phyloP scores from a whole-genome alignment of 2,888 invertebrate species.

The Phrixothrix hirtus region DNA sequence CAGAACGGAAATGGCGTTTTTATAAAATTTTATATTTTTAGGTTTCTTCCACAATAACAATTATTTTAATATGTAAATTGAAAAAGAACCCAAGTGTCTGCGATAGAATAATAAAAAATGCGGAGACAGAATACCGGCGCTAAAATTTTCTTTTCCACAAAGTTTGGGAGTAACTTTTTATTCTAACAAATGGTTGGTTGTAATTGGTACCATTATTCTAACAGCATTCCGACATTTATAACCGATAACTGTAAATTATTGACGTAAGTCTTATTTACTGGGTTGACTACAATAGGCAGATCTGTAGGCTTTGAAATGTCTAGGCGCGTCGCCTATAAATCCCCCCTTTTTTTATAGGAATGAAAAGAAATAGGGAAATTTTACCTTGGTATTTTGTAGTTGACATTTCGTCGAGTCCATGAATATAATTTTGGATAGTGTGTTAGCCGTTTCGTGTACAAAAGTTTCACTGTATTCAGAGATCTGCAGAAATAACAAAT shows the following conservation, averaged over 20 bases:
- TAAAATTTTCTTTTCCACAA: too few species aligned
- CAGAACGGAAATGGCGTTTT: too few species aligned
- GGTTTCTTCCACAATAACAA: too few species aligned
- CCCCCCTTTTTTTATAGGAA: not conserved
- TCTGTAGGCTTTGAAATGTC: not conserved
- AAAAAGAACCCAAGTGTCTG: too few species aligned
- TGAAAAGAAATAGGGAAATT: constrained; percentile 7
- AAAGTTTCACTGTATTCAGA: constrained; percentile 28
- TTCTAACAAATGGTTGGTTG: not conserved
- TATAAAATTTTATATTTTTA: too few species aligned
- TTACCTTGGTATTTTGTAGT: constrained; percentile 41
- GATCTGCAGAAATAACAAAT: constrained; percentile 29
- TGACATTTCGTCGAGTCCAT: constrained; percentile 43
- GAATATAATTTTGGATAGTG: constrained; percentile 30
- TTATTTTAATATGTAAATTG: too few species aligned
- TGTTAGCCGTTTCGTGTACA: constrained; percentile 31
- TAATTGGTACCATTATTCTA: not conserved
- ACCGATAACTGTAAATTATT: not conserved
- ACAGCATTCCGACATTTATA: not conserved
- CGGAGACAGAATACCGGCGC: too few species aligned
- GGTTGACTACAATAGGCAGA: not conserved
- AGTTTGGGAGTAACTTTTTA: not conserved
- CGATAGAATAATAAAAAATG: too few species aligned
- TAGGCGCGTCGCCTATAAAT: not conserved
- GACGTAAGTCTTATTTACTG: not conserved